Evolutionary conservation across 1,140 invertebrate genomes (phyloP), one percentile per base, ranked within the genome.

Genomic region (Philaenus spumarius): DNA sequence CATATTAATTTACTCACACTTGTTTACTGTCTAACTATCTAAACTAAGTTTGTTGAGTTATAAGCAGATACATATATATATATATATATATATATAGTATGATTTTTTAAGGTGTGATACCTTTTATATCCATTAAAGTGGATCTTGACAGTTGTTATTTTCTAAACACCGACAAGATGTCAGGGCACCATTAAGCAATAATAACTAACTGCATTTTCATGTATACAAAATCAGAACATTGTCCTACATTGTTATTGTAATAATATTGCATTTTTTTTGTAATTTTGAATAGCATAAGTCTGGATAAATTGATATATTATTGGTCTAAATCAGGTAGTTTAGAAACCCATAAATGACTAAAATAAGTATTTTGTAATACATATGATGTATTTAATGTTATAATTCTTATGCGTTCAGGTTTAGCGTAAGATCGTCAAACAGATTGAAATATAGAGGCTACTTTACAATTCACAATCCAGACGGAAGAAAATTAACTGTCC

Each of bases 391-490:
- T 37, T 20, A 20, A 3, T 5, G n/a, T n/a, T 42, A 20, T 15
- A 5, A 20, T 17, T 47, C 6, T 20, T n/a, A 7, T 50, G 15
- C 26, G 9, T n/a, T n/a, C 47, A 50, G 50, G 34, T 53, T 53
- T 22, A 39, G 19, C 23, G 20, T 53, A 14, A 53, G 23, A 22
- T 53, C 50, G 2, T 26, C 37, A 19, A 26, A 53, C 20, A 3
- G 50, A 22, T 9, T 53, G 12, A 37, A 53, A 26, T 39, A 37
- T 35, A 53, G 50, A 37, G 50, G 50, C 1, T 26, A 53, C 17
- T 53, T 53, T 22, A 39, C 11, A 30, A 19, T 53, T 2, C 50
- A 53, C 35, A 53, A 53, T 26, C 50, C 50, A 9, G 50, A 53
- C 37, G 50, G 50, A 6, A 53, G 50, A 22, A 53, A 39, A 26